Conservation (phyloP, 1,140 invertebrate genomes). For the Papilio machaon region DNA sequence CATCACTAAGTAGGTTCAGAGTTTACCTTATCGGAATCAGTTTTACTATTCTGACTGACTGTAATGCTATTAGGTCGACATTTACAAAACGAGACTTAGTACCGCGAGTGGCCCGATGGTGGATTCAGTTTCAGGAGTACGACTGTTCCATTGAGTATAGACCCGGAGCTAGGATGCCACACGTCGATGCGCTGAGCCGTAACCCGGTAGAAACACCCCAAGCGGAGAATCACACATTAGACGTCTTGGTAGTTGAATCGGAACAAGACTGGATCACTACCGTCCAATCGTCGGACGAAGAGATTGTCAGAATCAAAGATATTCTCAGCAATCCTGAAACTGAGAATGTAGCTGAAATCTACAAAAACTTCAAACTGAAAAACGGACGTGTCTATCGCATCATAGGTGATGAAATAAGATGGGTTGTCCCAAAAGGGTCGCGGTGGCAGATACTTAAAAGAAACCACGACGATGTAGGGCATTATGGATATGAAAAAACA, state of each 20-base stretch:
- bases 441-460: slow-evolving; percentile 39
- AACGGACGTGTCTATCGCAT: slow-evolving; percentile 22
- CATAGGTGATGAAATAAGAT: slow-evolving; percentile 30
- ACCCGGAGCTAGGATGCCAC: slow-evolving; percentile 35
- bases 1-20: slow-evolving; percentile 39
- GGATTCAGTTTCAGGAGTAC: slow-evolving; percentile 41
- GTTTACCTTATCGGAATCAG: slow-evolving; percentile 39
- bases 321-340: slow-evolving; percentile 28
- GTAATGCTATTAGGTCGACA: slow-evolving; percentile 40
- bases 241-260: slow-evolving; percentile 30
- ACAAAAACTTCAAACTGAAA: slow-evolving; percentile 39
- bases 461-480: slow-evolving; percentile 41
- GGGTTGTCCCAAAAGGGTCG: slow-evolving; percentile 39
- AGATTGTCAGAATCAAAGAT: slow-evolving; percentile 31
- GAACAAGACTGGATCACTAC: slow-evolving; percentile 39
- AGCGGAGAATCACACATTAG: slow-evolving; percentile 27
- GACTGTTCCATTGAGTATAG: slow-evolving; percentile 41
- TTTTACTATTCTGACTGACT: slow-evolving; percentile 42
- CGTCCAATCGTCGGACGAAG: slow-evolving; percentile 34
- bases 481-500: slow-evolving; percentile 44
- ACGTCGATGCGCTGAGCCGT: slow-evolving; percentile 43
- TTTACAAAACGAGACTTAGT: slow-evolving; percentile 41
- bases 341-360: slow-evolving; percentile 17
- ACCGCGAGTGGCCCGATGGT: slow-evolving; percentile 41
- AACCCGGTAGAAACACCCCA: slow-evolving; percentile 26